These are phyloP conservation scores for Malthinus seriepunctatus DNA, from an alignment of 2,888 invertebrate genomes.

Conservation along the genomic window DNA sequence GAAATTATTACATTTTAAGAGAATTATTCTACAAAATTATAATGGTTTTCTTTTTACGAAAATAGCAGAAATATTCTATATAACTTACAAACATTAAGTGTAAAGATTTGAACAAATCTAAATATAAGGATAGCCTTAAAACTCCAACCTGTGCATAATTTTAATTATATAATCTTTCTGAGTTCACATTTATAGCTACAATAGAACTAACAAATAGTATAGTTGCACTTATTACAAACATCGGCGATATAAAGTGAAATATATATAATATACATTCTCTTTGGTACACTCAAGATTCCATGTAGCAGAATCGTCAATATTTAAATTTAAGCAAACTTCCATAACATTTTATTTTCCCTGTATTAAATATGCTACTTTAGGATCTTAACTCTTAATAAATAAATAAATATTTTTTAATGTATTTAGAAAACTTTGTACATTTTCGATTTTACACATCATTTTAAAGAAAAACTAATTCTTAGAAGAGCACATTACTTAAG, in stretches of 20 bases:
- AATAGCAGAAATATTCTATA: slow-evolving; percentile 28
- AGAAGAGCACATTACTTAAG: slow-evolving; percentile 19
- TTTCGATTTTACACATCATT: slow-evolving; percentile 21
- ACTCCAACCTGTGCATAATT: slow-evolving; percentile 25
- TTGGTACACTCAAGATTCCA: slow-evolving; percentile 48
- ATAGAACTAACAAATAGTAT: slow-evolving; percentile 25
- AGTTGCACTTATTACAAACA: slow-evolving; percentile 29
- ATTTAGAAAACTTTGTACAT: slow-evolving; percentile 47
- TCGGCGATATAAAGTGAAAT: slow-evolving; percentile 32
- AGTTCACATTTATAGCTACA: slow-evolving; percentile 26
- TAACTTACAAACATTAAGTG: slow-evolving; percentile 22
- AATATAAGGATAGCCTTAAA: slow-evolving; percentile 15
- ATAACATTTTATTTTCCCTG: slow-evolving; percentile 32
- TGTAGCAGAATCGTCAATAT: slow-evolving; percentile 49
- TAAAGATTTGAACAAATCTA: slow-evolving; percentile 18
- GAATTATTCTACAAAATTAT: slow-evolving; percentile 32
- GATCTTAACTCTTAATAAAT: slow-evolving; percentile 31
- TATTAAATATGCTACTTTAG: slow-evolving; percentile 29
- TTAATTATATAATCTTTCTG: slow-evolving; percentile 22
- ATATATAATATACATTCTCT: slow-evolving; percentile 44
- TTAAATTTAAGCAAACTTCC: slow-evolving; percentile 36
- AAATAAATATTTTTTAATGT: slow-evolving; percentile 39
- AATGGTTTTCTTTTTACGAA: slow-evolving; percentile 24
- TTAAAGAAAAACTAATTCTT: slow-evolving; percentile 7
- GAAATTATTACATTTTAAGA: slow-evolving; percentile 25